phyloP scores from a whole-genome alignment of 1,140 invertebrate species.

The Drosophila saltans region DNA sequence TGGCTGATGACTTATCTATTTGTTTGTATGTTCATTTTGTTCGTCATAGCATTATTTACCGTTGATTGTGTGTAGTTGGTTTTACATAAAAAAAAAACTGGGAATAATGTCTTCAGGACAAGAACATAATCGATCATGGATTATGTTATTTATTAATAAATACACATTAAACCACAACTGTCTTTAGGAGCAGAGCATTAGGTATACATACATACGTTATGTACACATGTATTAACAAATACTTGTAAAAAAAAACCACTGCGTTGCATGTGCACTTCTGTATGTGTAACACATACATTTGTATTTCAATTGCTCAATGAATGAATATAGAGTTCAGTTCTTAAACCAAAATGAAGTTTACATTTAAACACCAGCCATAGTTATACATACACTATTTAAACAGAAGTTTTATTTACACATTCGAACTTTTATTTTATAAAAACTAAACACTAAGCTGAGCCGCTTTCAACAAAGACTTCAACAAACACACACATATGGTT shows the following conservation, averaged over 20 bases:
- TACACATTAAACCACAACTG: conserved; percentile 1
- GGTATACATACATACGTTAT: not conserved
- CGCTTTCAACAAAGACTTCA: conserved; percentile 10
- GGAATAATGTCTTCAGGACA: not conserved
- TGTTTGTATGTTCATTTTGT: not conserved
- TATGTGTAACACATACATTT: not conserved
- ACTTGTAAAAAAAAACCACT: conserved; percentile 7
- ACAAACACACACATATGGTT: conserved; percentile 5
- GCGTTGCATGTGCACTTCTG: conserved; percentile 10
- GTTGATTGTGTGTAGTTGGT: not conserved
- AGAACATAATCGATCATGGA: conserved; percentile 5
- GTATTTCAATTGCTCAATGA: conserved; percentile 1
- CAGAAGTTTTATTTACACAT: conserved; percentile 7
- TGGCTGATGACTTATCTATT: not conserved
- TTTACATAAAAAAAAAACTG: not conserved
- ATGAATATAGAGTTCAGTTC: not conserved
- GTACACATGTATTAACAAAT: not conserved
- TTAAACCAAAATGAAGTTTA: not conserved
- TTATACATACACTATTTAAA: conserved; percentile 9
- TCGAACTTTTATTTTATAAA: conserved; percentile 11
- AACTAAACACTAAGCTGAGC: conserved; percentile 19
- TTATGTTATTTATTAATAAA: not conserved
- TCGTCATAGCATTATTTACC: not conserved
- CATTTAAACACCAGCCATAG: not conserved
- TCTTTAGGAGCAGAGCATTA: not conserved